phyloP scores from a whole-genome alignment of 2,113 vertebrate species.

The Sapayoa aenigma region DNA sequence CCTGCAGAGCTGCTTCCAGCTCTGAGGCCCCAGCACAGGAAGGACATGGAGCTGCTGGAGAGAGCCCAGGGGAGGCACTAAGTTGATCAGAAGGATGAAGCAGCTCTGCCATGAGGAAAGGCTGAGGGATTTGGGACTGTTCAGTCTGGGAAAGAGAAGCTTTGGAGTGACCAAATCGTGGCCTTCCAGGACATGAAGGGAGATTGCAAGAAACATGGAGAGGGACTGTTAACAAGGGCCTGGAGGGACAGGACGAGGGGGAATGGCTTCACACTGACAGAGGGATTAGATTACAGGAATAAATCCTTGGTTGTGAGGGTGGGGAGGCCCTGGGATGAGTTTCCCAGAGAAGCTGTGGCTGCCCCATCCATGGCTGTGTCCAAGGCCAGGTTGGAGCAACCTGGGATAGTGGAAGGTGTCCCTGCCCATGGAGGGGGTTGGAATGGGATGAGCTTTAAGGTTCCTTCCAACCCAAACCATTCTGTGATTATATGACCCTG shows the following conservation, averaged over 20 bases:
- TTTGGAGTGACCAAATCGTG: neutral
- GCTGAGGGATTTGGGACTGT: neutral
- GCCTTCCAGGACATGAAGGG: neutral
- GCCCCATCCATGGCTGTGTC: neutral
- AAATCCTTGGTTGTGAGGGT: neutral
- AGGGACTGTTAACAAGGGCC: neutral
- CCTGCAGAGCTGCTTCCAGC: neutral
- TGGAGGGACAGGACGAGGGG: neutral
- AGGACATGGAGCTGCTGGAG: neutral
- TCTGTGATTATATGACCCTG: neutral
- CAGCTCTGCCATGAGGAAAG: neutral
- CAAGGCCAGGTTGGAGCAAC: neutral
- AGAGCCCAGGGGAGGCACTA: neutral
- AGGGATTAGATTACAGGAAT: neutral
- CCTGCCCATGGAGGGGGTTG: neutral
- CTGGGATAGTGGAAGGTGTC: neutral
- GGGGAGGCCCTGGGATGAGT: neutral
- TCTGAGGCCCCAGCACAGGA: neutral
- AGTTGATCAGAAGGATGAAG: neutral
- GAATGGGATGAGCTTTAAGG: rapidly evolving
- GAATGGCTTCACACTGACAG: neutral
- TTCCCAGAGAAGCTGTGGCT: neutral
- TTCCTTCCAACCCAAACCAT: neutral
- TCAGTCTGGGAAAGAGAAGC: neutral
- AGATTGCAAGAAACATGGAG: neutral